Evolutionary conservation across 2,888 invertebrate genomes (phyloP).

Genomic region (Xylophagus ater): DNA sequence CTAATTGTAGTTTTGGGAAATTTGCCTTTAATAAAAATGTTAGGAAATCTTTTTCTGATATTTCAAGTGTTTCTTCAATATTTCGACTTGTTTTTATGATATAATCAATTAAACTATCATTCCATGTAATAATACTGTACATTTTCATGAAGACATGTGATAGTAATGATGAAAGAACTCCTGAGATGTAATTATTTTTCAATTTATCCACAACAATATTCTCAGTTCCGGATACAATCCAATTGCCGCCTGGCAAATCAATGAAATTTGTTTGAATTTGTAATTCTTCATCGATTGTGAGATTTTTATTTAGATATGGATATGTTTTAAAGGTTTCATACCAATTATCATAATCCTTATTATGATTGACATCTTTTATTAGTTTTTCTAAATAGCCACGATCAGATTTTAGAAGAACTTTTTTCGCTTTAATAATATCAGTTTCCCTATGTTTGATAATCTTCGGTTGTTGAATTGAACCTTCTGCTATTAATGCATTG

Average conservation of each 20-base stretch:
- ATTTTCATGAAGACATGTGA: background rate
- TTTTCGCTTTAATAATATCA: conserved; percentile 26
- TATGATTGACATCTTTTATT: conserved; percentile 26
- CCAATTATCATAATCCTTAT: conserved; percentile 33
- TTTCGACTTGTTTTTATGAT: conserved; percentile 43
- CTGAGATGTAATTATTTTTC: too few relatives aligned
- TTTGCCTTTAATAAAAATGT: conserved; percentile 41
- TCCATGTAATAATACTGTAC: conserved; percentile 46
- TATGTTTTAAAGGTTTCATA: conserved; percentile 38
- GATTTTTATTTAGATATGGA: conserved; percentile 28
- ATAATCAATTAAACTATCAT: conserved; percentile 47
- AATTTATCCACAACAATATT: conserved; percentile 32
- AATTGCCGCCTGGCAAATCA: conserved; percentile 45
- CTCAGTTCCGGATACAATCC: conserved; percentile 45
- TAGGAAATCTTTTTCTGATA: conserved; percentile 12
- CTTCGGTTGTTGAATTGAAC: too few relatives aligned
- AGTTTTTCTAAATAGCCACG: conserved; percentile 27
- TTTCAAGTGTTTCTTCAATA: conserved; percentile 29
- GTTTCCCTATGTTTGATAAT: conserved; percentile 5
- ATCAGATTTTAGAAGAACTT: conserved; percentile 30
- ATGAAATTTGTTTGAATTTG: conserved; percentile 45
- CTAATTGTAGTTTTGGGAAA: conserved; percentile 50
- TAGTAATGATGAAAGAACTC: conserved; percentile 3
- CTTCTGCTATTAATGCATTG: conserved; percentile 19
- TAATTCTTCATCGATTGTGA: conserved; percentile 43